Evolutionary conservation across 2,797 vertebrate genomes (phyloP).

Genomic region (Poeciliopsis paucimaculata): DNA sequence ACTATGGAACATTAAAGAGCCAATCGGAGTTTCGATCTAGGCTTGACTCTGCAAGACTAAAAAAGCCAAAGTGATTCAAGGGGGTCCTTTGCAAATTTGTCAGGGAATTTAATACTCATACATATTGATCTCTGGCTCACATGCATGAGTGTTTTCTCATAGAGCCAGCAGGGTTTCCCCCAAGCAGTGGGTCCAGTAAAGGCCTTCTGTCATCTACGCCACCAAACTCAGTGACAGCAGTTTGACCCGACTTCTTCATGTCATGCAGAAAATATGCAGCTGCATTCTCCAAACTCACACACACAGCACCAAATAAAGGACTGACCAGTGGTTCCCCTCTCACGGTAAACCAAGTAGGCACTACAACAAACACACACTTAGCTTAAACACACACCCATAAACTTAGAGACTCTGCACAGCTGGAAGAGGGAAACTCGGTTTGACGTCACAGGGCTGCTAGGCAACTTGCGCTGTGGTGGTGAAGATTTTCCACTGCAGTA

Average conservation of each 20-base stretch:
- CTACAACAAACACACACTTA: constrained; percentile 5
- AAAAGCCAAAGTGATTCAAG: not conserved
- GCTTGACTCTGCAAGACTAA: constrained; percentile 1
- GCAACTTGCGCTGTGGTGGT: constrained; percentile 81
- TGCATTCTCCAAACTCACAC: not conserved
- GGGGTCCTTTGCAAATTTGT: not conserved
- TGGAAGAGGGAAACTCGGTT: constrained; percentile 84
- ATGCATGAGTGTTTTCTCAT: not conserved
- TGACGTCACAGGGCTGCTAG: constrained; percentile 84
- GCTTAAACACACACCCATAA: constrained; percentile 45
- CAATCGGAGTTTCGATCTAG: constrained; percentile 26
- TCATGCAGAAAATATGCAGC: constrained; percentile 5
- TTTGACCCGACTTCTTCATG: constrained; percentile 1
- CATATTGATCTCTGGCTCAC: not conserved
- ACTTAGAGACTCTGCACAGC: constrained; percentile 71
- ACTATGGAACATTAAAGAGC: constrained; percentile 45
- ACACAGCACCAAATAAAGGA: constrained; percentile 54
- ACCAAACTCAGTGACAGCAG: constrained; percentile 5
- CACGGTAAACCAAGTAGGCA: constrained; percentile 31
- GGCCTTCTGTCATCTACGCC: constrained; percentile 18
- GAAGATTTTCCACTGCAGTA: constrained; percentile 86
- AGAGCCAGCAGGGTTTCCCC: constrained; percentile 55
- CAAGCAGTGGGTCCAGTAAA: constrained; percentile 4
- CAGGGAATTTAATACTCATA: not conserved
- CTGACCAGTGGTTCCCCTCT: constrained; percentile 73